Conservation (phyloP, 2,888 invertebrate genomes). For the Yponomeuta plumbellus region DNA sequence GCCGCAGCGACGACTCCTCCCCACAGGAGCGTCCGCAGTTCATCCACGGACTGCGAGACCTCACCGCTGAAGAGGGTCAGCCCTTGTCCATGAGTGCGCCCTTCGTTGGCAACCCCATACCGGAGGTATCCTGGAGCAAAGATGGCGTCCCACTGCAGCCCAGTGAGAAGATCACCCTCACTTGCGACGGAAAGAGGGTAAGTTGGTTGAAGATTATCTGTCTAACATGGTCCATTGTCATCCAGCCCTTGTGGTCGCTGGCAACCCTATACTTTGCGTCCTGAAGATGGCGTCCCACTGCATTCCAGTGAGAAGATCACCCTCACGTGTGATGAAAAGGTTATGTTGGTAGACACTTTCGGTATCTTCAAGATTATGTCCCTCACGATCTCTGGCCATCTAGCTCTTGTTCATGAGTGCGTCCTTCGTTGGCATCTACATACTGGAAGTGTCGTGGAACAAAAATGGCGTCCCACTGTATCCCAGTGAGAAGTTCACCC, state of each 20-base stretch:
- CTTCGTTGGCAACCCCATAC: constrained; percentile 88
- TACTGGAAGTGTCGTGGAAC: constrained; percentile 87
- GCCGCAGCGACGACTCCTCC: constrained; percentile 76
- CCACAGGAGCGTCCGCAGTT: constrained; percentile 87
- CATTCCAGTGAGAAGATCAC: too few relatives aligned
- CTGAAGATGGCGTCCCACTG: too few relatives aligned
- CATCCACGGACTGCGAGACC: constrained; percentile 83
- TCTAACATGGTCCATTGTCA: too few relatives aligned
- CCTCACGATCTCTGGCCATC: too few relatives aligned
- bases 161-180: constrained; percentile 81
- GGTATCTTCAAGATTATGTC: too few relatives aligned
- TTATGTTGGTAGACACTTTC: too few relatives aligned
- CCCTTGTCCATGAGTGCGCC: constrained; percentile 82
- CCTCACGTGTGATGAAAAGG: too few relatives aligned
- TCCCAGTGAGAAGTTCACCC: constrained; percentile 80
- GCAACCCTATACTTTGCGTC: too few relatives aligned
- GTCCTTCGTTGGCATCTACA: constrained; percentile 87
- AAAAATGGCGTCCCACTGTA: constrained; percentile 83
- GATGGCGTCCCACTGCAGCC: constrained; percentile 81
- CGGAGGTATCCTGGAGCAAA: constrained; percentile 87
- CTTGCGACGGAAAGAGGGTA: constrained; percentile 89
- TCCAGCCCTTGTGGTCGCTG: too few relatives aligned
- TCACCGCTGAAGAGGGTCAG: constrained; percentile 89
- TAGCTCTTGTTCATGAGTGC: constrained; percentile 82
- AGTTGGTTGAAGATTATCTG: constrained; percentile 15